phyloP scores from a whole-genome alignment of 1,140 invertebrate genomes.

The Coelopa frigida region DNA sequence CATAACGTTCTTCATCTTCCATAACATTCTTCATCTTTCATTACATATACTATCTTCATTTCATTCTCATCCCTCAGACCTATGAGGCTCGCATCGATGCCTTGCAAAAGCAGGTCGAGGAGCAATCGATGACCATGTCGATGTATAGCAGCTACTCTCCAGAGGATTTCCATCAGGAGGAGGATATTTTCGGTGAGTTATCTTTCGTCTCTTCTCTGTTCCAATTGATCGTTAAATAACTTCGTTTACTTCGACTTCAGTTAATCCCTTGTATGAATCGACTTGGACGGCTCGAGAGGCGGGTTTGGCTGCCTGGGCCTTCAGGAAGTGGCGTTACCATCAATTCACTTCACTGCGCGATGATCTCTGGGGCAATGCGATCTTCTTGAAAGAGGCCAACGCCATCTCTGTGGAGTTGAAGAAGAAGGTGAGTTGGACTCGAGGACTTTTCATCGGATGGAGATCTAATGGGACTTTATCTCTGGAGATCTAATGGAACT shows the following conservation, averaged over 20 bases:
- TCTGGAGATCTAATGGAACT: no score
- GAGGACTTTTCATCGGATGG: background rate
- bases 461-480: no score
- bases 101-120: conserved; percentile 94
- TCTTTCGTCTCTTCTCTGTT: no score
- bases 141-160: conserved; percentile 94
- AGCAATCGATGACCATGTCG: conserved; percentile 98
- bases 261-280: conserved; percentile 89
- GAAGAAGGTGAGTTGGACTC: conserved; percentile 59
- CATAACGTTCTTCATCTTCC: no score
- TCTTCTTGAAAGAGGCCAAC: conserved; percentile 99
- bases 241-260: conserved; percentile 45
- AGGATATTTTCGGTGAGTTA: conserved; percentile 30
- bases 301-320: conserved; percentile 86
- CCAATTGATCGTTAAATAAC: no score
- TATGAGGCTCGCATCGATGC: conserved; percentile 97
- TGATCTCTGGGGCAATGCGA: conserved; percentile 98
- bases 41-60: no score
- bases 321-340: conserved; percentile 97
- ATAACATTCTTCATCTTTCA: no score
- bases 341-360: conserved; percentile 97
- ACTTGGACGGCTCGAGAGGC: conserved; percentile 93
- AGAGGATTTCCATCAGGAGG: conserved; percentile 83
- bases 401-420: conserved; percentile 98
- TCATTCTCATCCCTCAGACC: conserved; percentile 54